A percentile compares a stretch with the other conserved stretches of the same genome.
Evolutionary conservation across 2,888 invertebrate genomes (phyloP).

Genomic region (Diachrysia chrysitis): DNA sequence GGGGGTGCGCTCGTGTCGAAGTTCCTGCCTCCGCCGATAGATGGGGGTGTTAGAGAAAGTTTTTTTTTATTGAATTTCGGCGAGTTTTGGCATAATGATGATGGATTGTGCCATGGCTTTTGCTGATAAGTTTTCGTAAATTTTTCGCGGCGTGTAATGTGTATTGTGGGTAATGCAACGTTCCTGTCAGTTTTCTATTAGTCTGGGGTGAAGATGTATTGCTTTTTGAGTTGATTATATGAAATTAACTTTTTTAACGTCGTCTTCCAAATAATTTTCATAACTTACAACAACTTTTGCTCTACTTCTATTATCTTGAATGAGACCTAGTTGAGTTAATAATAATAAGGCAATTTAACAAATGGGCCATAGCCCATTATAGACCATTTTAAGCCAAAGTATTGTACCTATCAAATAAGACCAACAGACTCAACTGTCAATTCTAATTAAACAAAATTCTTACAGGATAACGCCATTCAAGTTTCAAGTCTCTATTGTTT

Average conservation of each 20-base stretch:
- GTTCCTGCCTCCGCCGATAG: conserved; percentile 82
- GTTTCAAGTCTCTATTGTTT: conserved; percentile 44
- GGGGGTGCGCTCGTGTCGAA: conserved; percentile 70
- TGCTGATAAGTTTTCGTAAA: conserved; percentile 85
- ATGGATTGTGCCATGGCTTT: conserved; percentile 86
- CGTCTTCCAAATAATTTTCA: neutral
- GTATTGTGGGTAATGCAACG: conserved; percentile 76
- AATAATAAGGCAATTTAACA: no score
- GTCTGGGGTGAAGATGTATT: conserved; percentile 44
- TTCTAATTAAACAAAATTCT: conserved; percentile 48
- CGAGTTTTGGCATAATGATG: conserved; percentile 88
- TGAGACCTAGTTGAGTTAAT: neutral
- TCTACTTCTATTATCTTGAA: neutral
- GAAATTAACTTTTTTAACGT: neutral
- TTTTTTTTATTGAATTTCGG: conserved; percentile 88
- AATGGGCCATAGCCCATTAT: no score
- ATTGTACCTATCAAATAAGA: neutral
- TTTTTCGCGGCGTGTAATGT: conserved; percentile 81
- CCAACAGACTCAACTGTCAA: neutral
- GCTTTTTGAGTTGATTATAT: conserved; percentile 7
- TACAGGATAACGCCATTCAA: conserved; percentile 17
- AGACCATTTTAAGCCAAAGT: neutral
- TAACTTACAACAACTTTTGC: neutral
- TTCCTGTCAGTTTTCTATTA: conserved; percentile 66
- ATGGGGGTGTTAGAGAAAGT: conserved; percentile 82